phyloP scores from a whole-genome alignment of 2,888 invertebrate species.

The Amaurobius ferox region DNA sequence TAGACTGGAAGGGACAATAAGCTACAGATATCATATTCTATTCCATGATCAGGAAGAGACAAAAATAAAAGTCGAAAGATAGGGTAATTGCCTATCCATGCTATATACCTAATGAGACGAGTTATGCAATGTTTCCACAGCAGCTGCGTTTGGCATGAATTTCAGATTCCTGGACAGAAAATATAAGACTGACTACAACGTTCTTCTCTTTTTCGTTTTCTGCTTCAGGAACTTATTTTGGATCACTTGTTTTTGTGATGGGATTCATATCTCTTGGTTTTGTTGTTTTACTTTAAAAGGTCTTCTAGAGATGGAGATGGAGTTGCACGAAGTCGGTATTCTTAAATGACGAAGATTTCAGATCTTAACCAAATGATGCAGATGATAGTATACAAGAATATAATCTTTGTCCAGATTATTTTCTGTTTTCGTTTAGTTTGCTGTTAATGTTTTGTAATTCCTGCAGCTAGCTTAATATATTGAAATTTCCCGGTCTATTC shows the following conservation, averaged over 20 bases:
- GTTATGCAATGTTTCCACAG: conserved; percentile 52
- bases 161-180: conserved; percentile 44
- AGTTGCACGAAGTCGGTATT: not conserved
- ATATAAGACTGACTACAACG: conserved; percentile 29
- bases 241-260: not conserved
- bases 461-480: too few relatives aligned
- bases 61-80: conserved; percentile 27
- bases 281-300: too few relatives aligned
- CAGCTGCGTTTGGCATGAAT: conserved; percentile 60
- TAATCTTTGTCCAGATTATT: too few relatives aligned
- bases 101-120: conserved; percentile 61
- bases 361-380: too few relatives aligned
- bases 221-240: not conserved
- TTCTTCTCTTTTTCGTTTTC: conserved; percentile 1
- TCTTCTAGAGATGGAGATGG: not conserved
- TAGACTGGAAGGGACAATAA: too few relatives aligned
- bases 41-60: not conserved
- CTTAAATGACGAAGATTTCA: too few relatives aligned
- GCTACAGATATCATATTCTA: too few relatives aligned
- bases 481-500: too few relatives aligned
- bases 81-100: conserved; percentile 55
- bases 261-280: not conserved
- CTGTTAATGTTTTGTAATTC: too few relatives aligned
- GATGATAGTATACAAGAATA: too few relatives aligned
- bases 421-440: too few relatives aligned